Evolutionary conservation across 2,797 vertebrate species (phyloP).

Genomic region (Taeniopygia guttata): DNA sequence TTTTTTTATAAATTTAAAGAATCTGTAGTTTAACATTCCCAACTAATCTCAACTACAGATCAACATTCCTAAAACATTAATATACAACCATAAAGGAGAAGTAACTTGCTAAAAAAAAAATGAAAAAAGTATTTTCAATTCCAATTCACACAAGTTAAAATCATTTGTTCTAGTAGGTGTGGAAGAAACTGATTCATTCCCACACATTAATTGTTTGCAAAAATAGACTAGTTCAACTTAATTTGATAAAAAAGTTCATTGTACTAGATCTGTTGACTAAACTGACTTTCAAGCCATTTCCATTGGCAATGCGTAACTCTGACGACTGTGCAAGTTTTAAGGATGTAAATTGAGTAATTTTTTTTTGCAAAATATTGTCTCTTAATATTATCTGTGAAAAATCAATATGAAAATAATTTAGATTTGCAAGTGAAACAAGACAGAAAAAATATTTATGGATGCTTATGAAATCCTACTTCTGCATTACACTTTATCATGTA

Average conservation of each 20-base stretch:
- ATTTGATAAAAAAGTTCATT: background rate
- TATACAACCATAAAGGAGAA: background rate
- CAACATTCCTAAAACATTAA: background rate
- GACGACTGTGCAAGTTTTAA: background rate
- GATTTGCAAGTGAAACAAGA: background rate
- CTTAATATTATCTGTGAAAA: background rate
- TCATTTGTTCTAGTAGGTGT: background rate
- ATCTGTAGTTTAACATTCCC: background rate
- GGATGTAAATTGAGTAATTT: background rate
- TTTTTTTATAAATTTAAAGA: background rate
- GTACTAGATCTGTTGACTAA: background rate
- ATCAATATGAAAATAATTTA: background rate
- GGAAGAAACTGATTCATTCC: slow-evolving; percentile 7
- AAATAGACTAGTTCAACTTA: background rate
- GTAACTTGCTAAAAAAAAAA: background rate
- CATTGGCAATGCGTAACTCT: background rate
- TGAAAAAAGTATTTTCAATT: background rate
- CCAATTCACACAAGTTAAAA: slow-evolving; percentile 2
- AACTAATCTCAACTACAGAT: background rate
- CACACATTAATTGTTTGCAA: background rate
- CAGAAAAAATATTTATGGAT: background rate
- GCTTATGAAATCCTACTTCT: background rate
- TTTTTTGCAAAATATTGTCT: background rate
- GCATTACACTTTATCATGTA: background rate
- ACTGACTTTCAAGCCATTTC: background rate